Evolutionary conservation across 2,113 vertebrate species (phyloP).

Genomic region (Suricata suricatta): DNA sequence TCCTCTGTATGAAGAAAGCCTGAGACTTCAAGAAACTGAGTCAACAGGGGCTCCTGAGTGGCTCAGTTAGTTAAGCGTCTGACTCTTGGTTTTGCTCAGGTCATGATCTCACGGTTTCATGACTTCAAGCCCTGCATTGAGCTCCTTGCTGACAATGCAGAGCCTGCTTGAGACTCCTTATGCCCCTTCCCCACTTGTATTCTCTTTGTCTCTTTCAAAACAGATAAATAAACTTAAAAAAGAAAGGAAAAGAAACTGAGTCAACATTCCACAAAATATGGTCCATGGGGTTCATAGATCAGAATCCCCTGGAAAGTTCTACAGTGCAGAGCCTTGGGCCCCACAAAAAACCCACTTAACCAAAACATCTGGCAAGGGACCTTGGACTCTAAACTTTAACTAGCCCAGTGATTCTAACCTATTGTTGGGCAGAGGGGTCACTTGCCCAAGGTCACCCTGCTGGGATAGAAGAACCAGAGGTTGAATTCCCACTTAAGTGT

Average conservation of each 20-base stretch:
- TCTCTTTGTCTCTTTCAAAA: no score
- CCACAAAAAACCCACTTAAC: not conserved
- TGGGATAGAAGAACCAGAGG: not conserved
- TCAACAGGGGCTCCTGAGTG: not conserved
- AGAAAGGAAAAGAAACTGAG: not conserved
- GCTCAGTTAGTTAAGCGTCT: no score
- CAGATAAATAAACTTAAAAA: no score
- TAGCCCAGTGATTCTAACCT: not conserved
- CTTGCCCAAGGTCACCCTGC: not conserved
- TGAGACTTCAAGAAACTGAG: not conserved
- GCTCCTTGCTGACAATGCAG: no score
- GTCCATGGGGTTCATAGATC: not conserved
- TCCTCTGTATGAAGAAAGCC: not conserved
- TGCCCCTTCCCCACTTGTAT: no score
- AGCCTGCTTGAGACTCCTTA: no score
- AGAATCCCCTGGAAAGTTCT: not conserved
- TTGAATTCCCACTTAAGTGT: not conserved
- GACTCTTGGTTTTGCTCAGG: no score
- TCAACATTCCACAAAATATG: not conserved
- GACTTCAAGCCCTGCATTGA: no score
- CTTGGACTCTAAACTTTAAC: conserved; percentile 11
- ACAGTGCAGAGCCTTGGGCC: not conserved
- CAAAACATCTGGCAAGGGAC: not conserved
- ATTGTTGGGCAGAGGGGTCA: not conserved
- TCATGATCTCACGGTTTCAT: no score